These are phyloP conservation scores for Heptranchias perlo DNA, from an alignment of 2,113 vertebrate species.

Conservation along the genomic window DNA sequence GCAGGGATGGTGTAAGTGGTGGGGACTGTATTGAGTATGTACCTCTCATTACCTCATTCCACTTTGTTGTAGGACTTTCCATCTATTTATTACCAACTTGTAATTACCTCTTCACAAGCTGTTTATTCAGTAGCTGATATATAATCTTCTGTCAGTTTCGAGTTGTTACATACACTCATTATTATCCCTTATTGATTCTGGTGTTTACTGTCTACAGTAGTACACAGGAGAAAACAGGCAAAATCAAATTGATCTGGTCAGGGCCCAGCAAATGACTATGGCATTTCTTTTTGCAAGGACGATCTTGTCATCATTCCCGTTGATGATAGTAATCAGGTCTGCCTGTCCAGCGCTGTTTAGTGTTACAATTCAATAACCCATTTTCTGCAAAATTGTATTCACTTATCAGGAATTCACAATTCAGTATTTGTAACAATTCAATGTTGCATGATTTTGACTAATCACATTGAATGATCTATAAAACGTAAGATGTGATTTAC, in stretches of 20 bases:
- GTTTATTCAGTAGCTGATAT: conserved; percentile 29
- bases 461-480: neutral
- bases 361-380: neutral
- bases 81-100: conserved; percentile 19
- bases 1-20: neutral
- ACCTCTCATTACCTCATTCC: neutral
- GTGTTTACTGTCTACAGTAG: neutral
- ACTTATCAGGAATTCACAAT: neutral
- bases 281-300: neutral
- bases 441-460: neutral
- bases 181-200: conserved; percentile 16
- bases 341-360: neutral
- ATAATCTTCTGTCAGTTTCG: neutral
- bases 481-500: neutral
- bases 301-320: neutral
- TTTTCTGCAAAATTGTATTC: neutral
- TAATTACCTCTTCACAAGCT: conserved; percentile 3
- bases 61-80: neutral
- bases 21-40: neutral
- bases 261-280: conserved; percentile 5
- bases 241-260: conserved; percentile 8
- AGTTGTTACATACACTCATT: conserved; percentile 12
- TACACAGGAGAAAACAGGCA: neutral
- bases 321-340: neutral
- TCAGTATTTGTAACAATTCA: neutral